Percentiles rank a stretch among this genome's conserved stretches.
These are phyloP conservation scores for Anorthoa munda DNA, from an alignment of 2,888 invertebrate species.

Conservation along the genomic window DNA sequence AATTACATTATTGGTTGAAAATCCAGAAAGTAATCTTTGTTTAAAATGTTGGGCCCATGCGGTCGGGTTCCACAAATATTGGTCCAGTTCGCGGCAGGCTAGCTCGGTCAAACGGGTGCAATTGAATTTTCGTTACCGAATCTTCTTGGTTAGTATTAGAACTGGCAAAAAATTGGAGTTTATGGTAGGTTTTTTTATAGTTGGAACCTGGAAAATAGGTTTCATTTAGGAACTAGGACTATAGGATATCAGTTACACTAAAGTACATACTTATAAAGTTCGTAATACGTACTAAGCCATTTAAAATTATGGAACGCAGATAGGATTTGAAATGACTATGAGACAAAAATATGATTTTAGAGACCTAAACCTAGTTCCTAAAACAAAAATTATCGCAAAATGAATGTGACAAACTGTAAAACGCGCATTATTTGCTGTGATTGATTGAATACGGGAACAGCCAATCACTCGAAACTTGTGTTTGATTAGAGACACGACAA, in stretches of 20 bases:
- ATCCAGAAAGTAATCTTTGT: constrained; percentile 41
- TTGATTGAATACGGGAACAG: too few relatives aligned
- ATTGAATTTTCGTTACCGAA: constrained; percentile 42
- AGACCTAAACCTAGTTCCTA: too few relatives aligned
- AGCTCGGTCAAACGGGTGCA: constrained; percentile 27
- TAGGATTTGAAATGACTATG: too few relatives aligned
- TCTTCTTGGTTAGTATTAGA: constrained; percentile 16
- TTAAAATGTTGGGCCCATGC: constrained; percentile 34
- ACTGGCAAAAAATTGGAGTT: constrained; percentile 11
- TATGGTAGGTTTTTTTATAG: not conserved
- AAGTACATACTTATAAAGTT: too few relatives aligned
- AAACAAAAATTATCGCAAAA: too few relatives aligned
- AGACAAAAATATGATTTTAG: too few relatives aligned
- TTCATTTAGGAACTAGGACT: not conserved
- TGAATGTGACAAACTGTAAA: too few relatives aligned
- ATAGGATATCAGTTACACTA: too few relatives aligned
- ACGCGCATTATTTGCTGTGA: too few relatives aligned
- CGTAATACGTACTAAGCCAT: too few relatives aligned
- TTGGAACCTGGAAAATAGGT: too few relatives aligned
- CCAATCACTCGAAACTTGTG: not conserved
- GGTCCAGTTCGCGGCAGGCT: not conserved
- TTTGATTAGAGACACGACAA: not conserved
- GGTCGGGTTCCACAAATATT: constrained; percentile 45
- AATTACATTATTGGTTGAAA: constrained; percentile 49
- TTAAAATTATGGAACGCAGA: too few relatives aligned